These are phyloP conservation scores for Brachypteracias leptosomus DNA, from an alignment of 2,113 vertebrate genomes.

Conservation along the genomic window DNA sequence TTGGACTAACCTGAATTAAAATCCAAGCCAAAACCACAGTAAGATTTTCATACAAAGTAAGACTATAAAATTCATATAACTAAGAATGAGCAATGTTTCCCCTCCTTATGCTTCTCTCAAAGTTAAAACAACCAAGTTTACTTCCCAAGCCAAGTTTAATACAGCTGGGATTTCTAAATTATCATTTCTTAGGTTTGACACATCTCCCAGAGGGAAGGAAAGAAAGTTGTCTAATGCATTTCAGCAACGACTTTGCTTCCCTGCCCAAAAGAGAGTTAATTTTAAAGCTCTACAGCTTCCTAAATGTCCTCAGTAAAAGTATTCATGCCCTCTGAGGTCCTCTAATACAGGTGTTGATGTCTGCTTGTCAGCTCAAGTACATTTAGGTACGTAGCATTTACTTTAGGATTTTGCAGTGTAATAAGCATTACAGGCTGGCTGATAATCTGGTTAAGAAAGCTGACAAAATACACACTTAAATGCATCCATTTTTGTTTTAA, in stretches of 20 bases:
- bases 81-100: neutral
- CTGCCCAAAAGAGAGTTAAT: neutral
- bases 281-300: neutral
- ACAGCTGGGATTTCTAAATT: neutral
- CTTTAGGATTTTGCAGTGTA: neutral
- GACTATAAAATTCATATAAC: neutral
- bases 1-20: neutral
- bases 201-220: neutral
- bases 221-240: neutral
- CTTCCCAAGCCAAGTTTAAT: neutral
- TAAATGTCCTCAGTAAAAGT: neutral
- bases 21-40: neutral
- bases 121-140: neutral
- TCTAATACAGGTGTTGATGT: neutral
- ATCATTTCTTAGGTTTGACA: neutral
- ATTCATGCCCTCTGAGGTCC: neutral
- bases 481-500: neutral
- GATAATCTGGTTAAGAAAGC: neutral
- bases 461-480: neutral
- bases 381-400: neutral
- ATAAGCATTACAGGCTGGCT: neutral
- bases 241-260: neutral
- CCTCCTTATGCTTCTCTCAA: neutral
- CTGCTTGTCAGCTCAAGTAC: neutral
- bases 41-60: neutral